phyloP scores from a whole-genome alignment of 92 coral and sea anemone species.

The Scolanthus callimorphus region DNA sequence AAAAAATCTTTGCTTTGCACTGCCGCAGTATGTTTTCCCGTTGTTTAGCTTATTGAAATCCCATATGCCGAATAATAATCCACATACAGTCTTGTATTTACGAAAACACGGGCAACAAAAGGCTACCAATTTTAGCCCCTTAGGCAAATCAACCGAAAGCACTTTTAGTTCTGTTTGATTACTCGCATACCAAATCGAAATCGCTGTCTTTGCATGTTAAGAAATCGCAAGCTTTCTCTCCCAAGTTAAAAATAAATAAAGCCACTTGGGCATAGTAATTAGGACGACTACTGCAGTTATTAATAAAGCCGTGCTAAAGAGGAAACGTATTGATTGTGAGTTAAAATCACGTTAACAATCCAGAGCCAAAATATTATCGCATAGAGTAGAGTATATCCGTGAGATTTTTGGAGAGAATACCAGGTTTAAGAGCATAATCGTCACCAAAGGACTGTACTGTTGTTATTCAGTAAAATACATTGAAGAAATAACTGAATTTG shows the following conservation, averaged over 20 bases:
- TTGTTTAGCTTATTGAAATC: constrained; percentile 18
- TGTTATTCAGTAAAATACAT: too few species aligned
- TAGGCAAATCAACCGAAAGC: background rate
- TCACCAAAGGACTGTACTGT: too few species aligned
- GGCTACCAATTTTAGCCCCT: background rate
- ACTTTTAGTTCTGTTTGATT: background rate
- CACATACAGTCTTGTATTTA: constrained; percentile 7
- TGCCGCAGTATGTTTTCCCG: constrained; percentile 9
- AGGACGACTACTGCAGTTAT: too few species aligned
- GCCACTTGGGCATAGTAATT: too few species aligned
- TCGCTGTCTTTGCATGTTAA: background rate
- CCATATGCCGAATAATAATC: constrained; percentile 3
- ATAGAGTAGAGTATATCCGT: too few species aligned
- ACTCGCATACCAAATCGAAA: background rate
- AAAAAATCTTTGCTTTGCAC: too few species aligned
- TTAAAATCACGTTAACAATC: background rate
- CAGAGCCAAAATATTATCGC: background rate
- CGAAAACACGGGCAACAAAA: background rate
- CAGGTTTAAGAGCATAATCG: too few species aligned
- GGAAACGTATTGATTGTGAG: too few species aligned
- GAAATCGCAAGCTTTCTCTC: background rate
- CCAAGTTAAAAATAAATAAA: background rate
- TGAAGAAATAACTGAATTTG: too few species aligned
- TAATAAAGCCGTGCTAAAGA: too few species aligned
- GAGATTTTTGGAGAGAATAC: too few species aligned